Conservation (phyloP, 2,888 invertebrate genomes). For the Baccha elongata region DNA sequence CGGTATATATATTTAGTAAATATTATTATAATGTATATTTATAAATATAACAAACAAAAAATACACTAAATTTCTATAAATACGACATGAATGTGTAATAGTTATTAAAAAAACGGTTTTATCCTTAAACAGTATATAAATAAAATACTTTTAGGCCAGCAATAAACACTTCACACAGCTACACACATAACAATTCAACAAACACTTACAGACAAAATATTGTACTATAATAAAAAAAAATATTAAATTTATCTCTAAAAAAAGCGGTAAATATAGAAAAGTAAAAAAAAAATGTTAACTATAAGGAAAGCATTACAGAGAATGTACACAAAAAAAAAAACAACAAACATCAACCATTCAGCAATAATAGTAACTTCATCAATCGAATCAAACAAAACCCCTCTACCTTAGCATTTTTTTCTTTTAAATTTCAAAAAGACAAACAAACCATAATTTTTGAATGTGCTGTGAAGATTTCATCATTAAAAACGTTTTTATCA, state of each 20-base stretch:
- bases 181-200: slow-evolving; percentile 34
- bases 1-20: slow-evolving; percentile 44
- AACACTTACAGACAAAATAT: slow-evolving; percentile 31
- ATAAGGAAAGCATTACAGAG: slow-evolving; percentile 56
- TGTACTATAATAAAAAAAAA: slow-evolving; percentile 54
- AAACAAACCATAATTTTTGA: slow-evolving; percentile 34
- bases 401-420: slow-evolving; percentile 26
- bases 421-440: slow-evolving; percentile 22
- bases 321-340: slow-evolving; percentile 40
- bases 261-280: slow-evolving; percentile 39
- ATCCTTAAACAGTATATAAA: slow-evolving; percentile 36
- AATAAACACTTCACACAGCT: slow-evolving; percentile 35
- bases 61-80: slow-evolving; percentile 38
- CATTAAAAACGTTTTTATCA: slow-evolving; percentile 41
- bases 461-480: slow-evolving; percentile 71
- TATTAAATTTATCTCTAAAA: slow-evolving; percentile 44
- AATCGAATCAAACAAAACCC: slow-evolving; percentile 29
- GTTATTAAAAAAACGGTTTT: slow-evolving; percentile 55
- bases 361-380: slow-evolving; percentile 44
- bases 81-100: slow-evolving; percentile 29
- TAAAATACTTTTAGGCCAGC: slow-evolving; percentile 35
- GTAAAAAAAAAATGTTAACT: slow-evolving; percentile 48
- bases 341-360: slow-evolving; percentile 37
- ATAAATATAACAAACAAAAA: slow-evolving; percentile 30
- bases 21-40: slow-evolving; percentile 57